Conservation (phyloP, 2,888 invertebrate species). For the Nephrotoma flavescens region DNA sequence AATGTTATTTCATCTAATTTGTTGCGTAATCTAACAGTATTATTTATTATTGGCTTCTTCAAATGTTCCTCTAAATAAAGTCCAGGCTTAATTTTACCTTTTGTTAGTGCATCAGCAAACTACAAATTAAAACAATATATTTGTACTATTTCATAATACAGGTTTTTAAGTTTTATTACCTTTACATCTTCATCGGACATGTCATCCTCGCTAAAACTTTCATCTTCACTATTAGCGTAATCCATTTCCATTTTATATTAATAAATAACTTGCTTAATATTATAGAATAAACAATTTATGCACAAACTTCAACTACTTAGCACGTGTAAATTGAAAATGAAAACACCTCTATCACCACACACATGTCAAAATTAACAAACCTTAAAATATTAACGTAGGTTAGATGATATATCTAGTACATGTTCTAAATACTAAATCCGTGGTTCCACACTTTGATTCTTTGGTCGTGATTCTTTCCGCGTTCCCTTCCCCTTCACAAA, state of each 20-base stretch:
- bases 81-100: slow-evolving; percentile 75
- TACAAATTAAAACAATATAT: slow-evolving; percentile 26
- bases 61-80: slow-evolving; percentile 53
- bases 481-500: no score
- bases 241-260: slow-evolving; percentile 15
- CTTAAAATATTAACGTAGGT: background rate
- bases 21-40: slow-evolving; percentile 56
- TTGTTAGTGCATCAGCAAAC: slow-evolving; percentile 81
- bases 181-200: slow-evolving; percentile 28
- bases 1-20: slow-evolving; percentile 57
- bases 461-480: no score
- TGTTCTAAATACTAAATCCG: no score
- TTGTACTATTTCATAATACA: slow-evolving; percentile 1
- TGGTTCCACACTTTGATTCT: no score
- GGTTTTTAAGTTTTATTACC: slow-evolving; percentile 8
- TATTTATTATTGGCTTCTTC: slow-evolving; percentile 48
- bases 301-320: background rate
- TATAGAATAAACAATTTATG: no score
- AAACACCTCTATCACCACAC: background rate
- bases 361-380: background rate
- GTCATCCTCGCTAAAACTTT: slow-evolving; percentile 20
- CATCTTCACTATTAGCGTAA: slow-evolving; percentile 6
- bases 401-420: no score
- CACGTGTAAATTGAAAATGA: background rate
- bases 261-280: no score